Base-by-base conservation (phyloP, 2,888 invertebrate genomes). In the Ochropleura plecta region DNA sequence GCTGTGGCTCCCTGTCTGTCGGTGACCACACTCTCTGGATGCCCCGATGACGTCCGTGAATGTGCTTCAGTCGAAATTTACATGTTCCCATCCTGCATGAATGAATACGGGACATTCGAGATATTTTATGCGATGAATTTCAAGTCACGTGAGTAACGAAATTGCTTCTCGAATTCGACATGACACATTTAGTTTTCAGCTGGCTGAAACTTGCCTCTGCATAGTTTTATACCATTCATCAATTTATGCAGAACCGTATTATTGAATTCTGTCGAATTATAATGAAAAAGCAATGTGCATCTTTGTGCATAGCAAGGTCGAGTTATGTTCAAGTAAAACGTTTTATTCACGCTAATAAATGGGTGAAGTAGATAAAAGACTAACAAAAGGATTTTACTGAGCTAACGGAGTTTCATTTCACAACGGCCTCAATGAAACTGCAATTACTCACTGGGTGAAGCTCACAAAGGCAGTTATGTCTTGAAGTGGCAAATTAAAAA, bases 401-500 rank as follows among this genome's bases (percentile, higher is more conserved):
- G 66, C 65, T 30, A 63, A 42, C 62, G 49, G 49, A 67, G 65
- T 40, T 78, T 40, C 62, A 70, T 75, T 87, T 80, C 46, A 63
- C 55, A 78, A 75, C 59, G 62, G 62, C 71, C 67, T 65, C 73
- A 76, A 81, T 81, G 57, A 87, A 81, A 81, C 49, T 73, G 78
- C 77, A 83, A 79, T 87, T 78, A 85, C 76, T 81, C 73, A 64
- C 80, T 71, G 74, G 46, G 57, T 73, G 62, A 65, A 73, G 66
- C 70, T 73, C 68, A 57, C 68, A 80, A 68, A 76, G 70, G 67
- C 72, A 76, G 78, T 70, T 75, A 76, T 78, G 70, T 74, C 70
- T 51, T 67, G 70, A 79, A 82, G 81, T 81, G 70, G 79, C 60
- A 66, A 78, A 83, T 82, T 83, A 83, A 85, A 85, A 78, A 76